A percentile compares a stretch with the other conserved stretches of the same genome.
Evolutionary conservation across 2,797 vertebrate genomes (phyloP).

Genomic region (Lepus oiostolus): DNA sequence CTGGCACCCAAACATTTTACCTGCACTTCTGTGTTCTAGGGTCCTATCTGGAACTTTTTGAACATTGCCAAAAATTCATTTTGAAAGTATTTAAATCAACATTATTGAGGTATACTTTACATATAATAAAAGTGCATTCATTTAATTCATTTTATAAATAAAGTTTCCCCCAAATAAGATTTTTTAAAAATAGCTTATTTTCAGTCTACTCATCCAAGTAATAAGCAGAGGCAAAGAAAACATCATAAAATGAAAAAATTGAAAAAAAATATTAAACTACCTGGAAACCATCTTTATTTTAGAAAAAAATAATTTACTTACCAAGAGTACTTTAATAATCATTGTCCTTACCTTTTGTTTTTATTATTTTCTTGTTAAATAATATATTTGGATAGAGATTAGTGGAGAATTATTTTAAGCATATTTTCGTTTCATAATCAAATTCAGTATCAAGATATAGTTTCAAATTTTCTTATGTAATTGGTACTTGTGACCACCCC

Average conservation of each 20-base stretch:
- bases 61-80: neutral
- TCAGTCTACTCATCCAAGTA: neutral
- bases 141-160: constrained; percentile 26
- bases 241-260: neutral
- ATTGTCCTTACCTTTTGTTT: neutral
- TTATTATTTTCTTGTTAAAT: neutral
- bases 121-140: neutral
- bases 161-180: constrained; percentile 25
- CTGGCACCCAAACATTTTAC: no score
- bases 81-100: constrained; percentile 11
- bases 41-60: neutral
- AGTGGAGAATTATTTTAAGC: neutral
- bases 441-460: neutral
- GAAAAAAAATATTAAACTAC: neutral
- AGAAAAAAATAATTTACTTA: neutral
- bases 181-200: neutral
- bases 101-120: neutral
- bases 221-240: neutral
- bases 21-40: no score
- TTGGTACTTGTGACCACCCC: neutral
- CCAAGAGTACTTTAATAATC: constrained; percentile 12
- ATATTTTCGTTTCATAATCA: neutral
- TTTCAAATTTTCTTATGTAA: neutral
- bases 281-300: constrained; percentile 6
- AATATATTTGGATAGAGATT: neutral